A percentile compares a stretch with the other conserved stretches of the same genome.
phyloP scores from a whole-genome alignment of 2,113 vertebrate genomes.

The Nyctibius bracteatus region DNA sequence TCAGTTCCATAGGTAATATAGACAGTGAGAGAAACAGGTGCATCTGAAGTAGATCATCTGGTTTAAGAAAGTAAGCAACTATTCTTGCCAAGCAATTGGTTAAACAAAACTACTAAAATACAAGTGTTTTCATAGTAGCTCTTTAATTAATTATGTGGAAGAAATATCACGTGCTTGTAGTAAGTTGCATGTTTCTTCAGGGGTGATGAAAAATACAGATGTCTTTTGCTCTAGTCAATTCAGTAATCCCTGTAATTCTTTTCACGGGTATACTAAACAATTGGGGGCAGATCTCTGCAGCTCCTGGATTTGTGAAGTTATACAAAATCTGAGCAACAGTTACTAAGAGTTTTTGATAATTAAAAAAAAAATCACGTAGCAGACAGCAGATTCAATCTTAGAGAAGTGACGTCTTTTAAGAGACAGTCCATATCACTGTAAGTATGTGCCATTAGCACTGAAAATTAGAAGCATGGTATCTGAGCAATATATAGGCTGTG shows the following conservation, averaged over 20 bases:
- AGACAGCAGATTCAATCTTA: neutral
- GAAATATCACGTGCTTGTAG: neutral
- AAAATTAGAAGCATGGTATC: neutral
- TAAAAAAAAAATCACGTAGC: neutral
- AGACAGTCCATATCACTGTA: neutral
- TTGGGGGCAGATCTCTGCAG: neutral
- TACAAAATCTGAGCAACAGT: neutral
- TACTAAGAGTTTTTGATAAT: neutral
- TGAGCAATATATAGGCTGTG: neutral
- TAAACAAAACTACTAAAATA: neutral
- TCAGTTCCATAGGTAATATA: neutral
- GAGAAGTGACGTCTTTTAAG: neutral
- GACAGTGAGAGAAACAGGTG: neutral
- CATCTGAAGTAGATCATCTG: neutral
- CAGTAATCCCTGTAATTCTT: neutral
- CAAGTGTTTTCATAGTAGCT: neutral
- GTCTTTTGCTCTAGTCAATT: neutral
- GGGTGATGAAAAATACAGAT: neutral
- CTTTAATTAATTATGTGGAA: neutral
- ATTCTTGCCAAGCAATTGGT: neutral
- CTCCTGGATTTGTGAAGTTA: neutral
- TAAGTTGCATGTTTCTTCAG: neutral
- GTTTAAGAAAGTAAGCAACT: neutral
- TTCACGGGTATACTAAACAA: neutral
- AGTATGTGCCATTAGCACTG: neutral